Conservation (phyloP, 2,888 invertebrate species). For the Allolobophora icterica region DNA sequence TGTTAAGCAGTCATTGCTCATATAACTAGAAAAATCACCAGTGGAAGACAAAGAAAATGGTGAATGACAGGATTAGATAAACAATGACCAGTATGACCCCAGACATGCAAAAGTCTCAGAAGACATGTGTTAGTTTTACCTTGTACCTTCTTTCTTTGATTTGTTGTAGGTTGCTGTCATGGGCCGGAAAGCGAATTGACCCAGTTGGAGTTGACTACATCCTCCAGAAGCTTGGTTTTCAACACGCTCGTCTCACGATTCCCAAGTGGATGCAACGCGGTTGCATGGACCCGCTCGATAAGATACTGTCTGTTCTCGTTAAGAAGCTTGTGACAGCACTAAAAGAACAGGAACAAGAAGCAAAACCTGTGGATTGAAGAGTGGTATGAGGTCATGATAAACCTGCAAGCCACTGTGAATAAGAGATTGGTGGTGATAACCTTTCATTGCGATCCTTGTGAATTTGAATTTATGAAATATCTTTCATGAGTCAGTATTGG, state of each 20-base stretch:
- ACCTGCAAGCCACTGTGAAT: neutral
- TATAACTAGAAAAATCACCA: no score
- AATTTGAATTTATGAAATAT: neutral
- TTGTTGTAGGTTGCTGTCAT: conserved; percentile 67
- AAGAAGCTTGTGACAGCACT: conserved; percentile 53
- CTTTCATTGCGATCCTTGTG: neutral
- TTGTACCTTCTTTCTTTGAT: neutral
- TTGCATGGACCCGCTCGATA: conserved; percentile 95
- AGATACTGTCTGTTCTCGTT: conserved; percentile 70
- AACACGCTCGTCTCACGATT: conserved; percentile 95
- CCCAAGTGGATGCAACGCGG: conserved; percentile 99
- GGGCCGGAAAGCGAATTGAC: conserved; percentile 95
- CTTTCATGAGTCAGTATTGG: neutral
- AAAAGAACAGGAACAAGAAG: conserved; percentile 39
- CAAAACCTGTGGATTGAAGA: neutral
- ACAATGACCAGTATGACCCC: no score
- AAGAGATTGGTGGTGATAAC: neutral
- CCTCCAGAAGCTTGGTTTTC: conserved; percentile 93
- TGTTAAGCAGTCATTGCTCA: no score
- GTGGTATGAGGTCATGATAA: neutral
- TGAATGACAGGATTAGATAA: no score
- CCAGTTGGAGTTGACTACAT: conserved; percentile 98
- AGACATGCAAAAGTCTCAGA: no score
- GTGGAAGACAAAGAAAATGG: no score
- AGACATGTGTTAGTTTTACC: neutral